phyloP scores from a whole-genome alignment of 2,888 invertebrate species.

The Siphlonurus alternatus region DNA sequence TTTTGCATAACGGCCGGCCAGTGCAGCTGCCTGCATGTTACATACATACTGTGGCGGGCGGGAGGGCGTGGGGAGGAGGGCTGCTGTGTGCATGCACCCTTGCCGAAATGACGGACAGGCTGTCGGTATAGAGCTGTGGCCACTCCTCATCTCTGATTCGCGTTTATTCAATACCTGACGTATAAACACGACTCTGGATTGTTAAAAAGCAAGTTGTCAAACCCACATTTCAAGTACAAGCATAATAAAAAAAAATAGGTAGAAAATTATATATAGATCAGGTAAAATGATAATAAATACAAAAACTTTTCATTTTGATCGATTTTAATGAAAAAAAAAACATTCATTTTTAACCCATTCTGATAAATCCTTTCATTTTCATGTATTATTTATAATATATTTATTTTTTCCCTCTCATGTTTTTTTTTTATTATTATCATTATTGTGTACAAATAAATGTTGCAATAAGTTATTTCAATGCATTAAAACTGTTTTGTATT shows the following conservation, averaged over 20 bases:
- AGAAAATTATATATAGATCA: background rate
- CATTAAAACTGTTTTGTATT: too few species aligned
- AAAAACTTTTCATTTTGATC: background rate
- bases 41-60: too few species aligned
- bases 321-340: too few species aligned
- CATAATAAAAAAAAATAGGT: background rate
- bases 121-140: too few species aligned
- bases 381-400: too few species aligned
- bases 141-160: background rate
- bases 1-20: background rate
- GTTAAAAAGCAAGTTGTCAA: background rate
- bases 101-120: background rate
- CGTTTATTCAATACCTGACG: background rate
- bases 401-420: too few species aligned
- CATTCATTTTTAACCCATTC: background rate
- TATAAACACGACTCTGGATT: background rate
- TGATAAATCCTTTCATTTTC: too few species aligned
- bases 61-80: too few species aligned
- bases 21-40: background rate
- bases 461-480: too few species aligned
- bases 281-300: background rate
- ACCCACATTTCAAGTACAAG: background rate
- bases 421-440: too few species aligned
- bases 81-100: too few species aligned
- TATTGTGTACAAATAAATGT: too few species aligned